Conservation (phyloP, 2,113 vertebrate species). For the Phrynocephalus versicolor region DNA sequence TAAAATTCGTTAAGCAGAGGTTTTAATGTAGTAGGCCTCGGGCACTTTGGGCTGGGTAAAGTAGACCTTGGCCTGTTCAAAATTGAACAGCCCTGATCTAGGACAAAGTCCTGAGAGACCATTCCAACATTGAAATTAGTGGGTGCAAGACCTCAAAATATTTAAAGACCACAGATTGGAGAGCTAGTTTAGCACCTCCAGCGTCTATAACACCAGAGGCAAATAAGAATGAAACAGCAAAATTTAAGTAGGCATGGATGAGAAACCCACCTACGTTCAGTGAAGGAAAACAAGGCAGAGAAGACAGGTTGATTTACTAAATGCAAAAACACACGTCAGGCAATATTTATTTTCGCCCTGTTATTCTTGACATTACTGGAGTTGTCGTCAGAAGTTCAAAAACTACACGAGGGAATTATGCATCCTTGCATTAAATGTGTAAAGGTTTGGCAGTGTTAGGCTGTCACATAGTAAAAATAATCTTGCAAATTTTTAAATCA, state of each 20-base stretch:
- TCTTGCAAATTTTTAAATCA: neutral
- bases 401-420: neutral
- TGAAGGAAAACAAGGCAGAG: neutral
- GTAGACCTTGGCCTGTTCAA: no score
- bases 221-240: neutral
- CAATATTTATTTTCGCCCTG: conserved; percentile 7
- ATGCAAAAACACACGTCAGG: conserved; percentile 18
- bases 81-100: no score
- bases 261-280: conserved; percentile 17
- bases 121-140: neutral
- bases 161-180: neutral
- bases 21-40: no score
- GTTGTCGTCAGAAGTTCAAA: conserved; percentile 1
- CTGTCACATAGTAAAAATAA: neutral
- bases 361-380: neutral
- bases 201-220: neutral
- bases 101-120: no score
- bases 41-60: no score
- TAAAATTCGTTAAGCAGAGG: no score
- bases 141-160: neutral
- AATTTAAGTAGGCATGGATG: neutral
- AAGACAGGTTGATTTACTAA: conserved; percentile 31
- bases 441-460: neutral
- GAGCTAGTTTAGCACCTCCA: neutral
- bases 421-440: neutral